Base-by-base conservation (phyloP, 2,888 invertebrate species). In the Drosophila formosana region DNA sequence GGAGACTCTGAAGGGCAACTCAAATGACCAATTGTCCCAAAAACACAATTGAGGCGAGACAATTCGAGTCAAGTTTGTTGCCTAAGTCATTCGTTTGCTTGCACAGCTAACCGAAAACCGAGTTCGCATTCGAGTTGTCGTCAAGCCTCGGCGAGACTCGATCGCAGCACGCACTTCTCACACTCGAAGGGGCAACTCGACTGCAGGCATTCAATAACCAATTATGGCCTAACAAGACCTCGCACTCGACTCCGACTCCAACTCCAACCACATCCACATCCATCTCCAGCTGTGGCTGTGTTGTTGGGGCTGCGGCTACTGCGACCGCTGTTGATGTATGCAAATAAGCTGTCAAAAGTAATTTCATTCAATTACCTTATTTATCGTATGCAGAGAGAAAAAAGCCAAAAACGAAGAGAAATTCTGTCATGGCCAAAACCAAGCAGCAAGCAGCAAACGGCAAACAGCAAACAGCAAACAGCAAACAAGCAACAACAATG, bases 321-420 rank as follows among this genome's bases (percentile, higher is more conserved):
- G 56, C 70, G 67, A 64, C 46, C 66, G 70, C 73, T 79, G 82
- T 82, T 86, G 88, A 86, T 86, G 79, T 88, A 86, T 86, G 86
- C 86, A 86, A 86, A 86, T 86, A 84, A 86, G 86, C 88, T 86
- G 86, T 86, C 86, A 86, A 86, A 88, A 86, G 88, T 85, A 88
- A 86, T 88, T 86, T 88, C 84, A 86, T 88, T 86, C 88, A 86
- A 86, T 86, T 88, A 86, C 86, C 88, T 86, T 88, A 88, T 86
- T 86, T 86, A 86, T 78, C 81, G 86, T 83, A 78, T 51, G 71
- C 18, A 45, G 55, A 37, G 37, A n/a, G n/a, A 45, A 65, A 34
- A 71, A 47, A 68, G 50, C 62, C 58, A 60, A 61, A 86, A 82
- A 82, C 64, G 64, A 66, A 65, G 70, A 74, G 73, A 74, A 82